Evolutionary conservation across 2,113 vertebrate species (phyloP).

Genomic region (Spheniscus mendiculus): DNA sequence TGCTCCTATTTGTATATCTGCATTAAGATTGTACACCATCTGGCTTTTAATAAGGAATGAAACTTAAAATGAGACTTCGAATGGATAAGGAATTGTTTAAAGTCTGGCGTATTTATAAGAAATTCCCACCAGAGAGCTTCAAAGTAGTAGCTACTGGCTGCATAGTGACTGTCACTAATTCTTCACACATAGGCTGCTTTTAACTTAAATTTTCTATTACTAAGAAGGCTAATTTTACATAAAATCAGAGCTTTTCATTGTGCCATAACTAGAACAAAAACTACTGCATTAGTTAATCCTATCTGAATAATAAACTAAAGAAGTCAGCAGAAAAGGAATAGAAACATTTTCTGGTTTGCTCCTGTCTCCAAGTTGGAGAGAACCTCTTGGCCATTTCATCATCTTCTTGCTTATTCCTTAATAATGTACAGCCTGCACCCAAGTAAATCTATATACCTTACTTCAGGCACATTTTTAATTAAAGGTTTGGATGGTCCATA

Average conservation of each 20-base stretch:
- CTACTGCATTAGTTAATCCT: not conserved
- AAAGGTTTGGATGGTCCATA: not conserved
- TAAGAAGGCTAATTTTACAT: not conserved
- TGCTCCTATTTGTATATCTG: not conserved
- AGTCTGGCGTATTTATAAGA: not conserved
- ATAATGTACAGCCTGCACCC: not conserved
- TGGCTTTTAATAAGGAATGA: not conserved
- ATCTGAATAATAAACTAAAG: not conserved
- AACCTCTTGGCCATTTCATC: not conserved
- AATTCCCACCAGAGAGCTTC: not conserved
- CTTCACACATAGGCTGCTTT: not conserved
- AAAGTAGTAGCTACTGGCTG: not conserved
- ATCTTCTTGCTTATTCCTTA: not conserved
- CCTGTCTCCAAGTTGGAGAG: not conserved
- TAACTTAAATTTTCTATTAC: not conserved
- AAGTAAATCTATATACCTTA: not conserved
- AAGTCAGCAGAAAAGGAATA: not conserved
- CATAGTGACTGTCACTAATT: not conserved
- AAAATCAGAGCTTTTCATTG: not conserved
- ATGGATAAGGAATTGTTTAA: not conserved
- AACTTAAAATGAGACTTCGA: not conserved
- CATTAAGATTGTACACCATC: not conserved
- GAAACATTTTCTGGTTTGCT: not conserved
- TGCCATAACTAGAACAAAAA: not conserved
- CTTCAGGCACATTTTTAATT: not conserved